Percentiles rank a stretch among this genome's conserved stretches.
phyloP scores from a whole-genome alignment of 2,113 vertebrate species.

The Tyto alba region DNA sequence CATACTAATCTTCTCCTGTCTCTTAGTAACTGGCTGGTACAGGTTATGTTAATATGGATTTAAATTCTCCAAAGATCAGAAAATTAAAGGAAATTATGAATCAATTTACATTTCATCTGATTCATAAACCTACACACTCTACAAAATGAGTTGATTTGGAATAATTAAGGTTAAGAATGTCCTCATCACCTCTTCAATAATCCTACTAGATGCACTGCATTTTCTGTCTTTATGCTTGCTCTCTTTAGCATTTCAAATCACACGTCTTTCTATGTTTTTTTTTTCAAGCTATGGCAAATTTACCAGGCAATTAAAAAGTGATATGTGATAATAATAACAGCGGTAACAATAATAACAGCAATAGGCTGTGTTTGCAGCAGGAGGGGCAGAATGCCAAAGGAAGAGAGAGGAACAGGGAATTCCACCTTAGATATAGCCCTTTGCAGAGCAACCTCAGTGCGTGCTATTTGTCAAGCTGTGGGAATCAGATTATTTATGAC shows the following conservation, averaged over 20 bases:
- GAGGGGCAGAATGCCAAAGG: neutral
- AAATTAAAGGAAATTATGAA: constrained; percentile 61
- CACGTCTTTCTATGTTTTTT: neutral
- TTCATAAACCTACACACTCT: constrained; percentile 54
- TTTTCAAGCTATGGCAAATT: neutral
- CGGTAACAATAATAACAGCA: neutral
- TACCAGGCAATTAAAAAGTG: constrained; percentile 26
- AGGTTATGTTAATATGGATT: constrained; percentile 37
- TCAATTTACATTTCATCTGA: constrained; percentile 52
- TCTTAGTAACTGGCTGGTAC: constrained; percentile 35
- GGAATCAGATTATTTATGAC: neutral
- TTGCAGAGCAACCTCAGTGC: neutral
- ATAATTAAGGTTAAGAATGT: constrained; percentile 56
- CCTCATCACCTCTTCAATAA: constrained; percentile 44
- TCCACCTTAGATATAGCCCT: neutral
- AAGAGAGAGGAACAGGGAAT: neutral
- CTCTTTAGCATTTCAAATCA: constrained; percentile 32
- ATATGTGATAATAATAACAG: neutral
- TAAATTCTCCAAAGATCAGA: constrained; percentile 53
- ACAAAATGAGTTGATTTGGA: constrained; percentile 43
- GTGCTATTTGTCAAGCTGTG: rapidly evolving
- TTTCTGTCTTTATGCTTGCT: neutral
- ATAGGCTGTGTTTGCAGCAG: neutral
- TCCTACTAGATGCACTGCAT: neutral
- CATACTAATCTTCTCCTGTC: neutral